A percentile compares a stretch with the other conserved stretches of the same genome.
These are phyloP conservation scores for Picus viridis DNA, from an alignment of 2,797 vertebrate species.

Conservation along the genomic window DNA sequence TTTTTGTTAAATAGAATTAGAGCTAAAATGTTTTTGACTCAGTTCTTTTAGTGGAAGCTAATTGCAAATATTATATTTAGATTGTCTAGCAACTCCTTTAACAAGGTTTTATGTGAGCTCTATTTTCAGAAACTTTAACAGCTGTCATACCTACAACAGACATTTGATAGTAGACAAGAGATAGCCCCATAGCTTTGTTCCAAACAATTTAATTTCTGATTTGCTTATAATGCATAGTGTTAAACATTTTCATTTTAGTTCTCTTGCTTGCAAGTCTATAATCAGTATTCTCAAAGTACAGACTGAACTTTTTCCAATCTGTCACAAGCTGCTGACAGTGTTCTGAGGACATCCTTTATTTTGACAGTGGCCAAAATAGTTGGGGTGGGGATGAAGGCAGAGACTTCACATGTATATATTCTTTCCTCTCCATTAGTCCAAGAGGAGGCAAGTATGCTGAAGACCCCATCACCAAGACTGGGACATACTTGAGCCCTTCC, in stretches of 20 bases:
- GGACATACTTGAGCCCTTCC: background rate
- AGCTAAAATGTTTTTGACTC: background rate
- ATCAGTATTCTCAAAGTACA: background rate
- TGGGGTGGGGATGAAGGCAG: background rate
- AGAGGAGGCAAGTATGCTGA: background rate
- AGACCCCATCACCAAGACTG: background rate
- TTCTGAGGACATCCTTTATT: background rate
- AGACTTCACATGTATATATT: background rate
- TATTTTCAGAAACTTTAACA: background rate
- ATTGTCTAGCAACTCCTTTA: background rate
- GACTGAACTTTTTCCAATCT: background rate
- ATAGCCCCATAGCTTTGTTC: background rate
- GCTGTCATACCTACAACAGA: background rate
- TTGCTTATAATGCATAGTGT: background rate
- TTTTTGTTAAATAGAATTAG: conserved; percentile 25
- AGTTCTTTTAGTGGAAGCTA: background rate
- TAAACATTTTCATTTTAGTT: background rate
- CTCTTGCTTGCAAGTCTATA: background rate
- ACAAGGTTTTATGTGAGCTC: background rate
- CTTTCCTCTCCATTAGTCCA: background rate
- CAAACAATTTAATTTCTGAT: background rate
- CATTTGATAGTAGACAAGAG: background rate
- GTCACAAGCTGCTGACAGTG: background rate
- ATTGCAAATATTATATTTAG: background rate
- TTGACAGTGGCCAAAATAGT: background rate